Conservation (phyloP, 2,113 vertebrate species). For the Sapajus apella region DNA sequence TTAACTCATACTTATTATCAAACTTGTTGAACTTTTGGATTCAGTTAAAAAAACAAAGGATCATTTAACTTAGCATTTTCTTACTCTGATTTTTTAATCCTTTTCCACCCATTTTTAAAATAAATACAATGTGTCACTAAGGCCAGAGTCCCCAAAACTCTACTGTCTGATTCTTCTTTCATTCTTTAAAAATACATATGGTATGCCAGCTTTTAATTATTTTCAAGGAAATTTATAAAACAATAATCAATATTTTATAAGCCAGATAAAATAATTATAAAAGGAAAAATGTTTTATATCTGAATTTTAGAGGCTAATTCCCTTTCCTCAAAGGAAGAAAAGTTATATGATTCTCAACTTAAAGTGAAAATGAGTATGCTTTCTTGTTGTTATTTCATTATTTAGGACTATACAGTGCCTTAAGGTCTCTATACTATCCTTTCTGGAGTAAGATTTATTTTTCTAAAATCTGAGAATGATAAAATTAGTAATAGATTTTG, state of each 20-base stretch:
- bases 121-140: not conserved
- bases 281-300: not conserved
- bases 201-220: not conserved
- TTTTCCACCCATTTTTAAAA: not conserved
- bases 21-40: not conserved
- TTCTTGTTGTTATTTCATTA: not conserved
- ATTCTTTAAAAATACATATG: not conserved
- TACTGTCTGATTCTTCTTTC: not conserved
- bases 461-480: not conserved
- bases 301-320: not conserved
- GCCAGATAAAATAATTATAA: not conserved
- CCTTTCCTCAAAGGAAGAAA: not conserved
- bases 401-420: not conserved
- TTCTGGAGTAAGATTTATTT: not conserved
- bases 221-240: not conserved
- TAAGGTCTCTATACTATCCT: not conserved
- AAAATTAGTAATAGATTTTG: not conserved
- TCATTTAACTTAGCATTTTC: not conserved
- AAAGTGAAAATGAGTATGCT: not conserved
- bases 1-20: not conserved
- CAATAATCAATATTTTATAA: not conserved
- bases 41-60: not conserved
- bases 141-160: not conserved
- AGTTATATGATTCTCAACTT: not conserved
- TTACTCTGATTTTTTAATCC: not conserved